Evolutionary conservation across 1,140 invertebrate genomes (phyloP).

Genomic region (Melanaphis sacchari): DNA sequence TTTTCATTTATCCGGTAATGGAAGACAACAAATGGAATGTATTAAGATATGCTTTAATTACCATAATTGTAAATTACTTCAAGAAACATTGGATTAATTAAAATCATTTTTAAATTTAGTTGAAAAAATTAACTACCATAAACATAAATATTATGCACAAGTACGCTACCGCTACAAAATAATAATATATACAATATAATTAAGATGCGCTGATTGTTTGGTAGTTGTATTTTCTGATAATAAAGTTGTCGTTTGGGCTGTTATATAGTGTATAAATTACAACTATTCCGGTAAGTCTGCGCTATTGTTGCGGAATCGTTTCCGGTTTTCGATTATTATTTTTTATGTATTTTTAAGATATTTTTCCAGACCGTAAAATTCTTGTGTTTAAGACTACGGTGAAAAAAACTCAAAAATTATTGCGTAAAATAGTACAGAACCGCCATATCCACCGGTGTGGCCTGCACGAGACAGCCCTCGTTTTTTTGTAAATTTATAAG

Average conservation of each 20-base stretch:
- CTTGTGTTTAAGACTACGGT: not conserved
- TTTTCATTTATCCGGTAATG: too few species aligned
- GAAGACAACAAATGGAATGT: too few species aligned
- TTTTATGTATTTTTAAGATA: not conserved
- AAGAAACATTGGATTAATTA: not conserved
- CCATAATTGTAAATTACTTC: not conserved
- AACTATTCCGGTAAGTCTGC: not conserved
- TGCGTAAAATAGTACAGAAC: constrained; percentile 29
- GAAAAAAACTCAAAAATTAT: constrained; percentile 44
- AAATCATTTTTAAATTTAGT: not conserved
- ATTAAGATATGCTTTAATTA: not conserved
- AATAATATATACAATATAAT: not conserved
- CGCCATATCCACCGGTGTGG: not conserved
- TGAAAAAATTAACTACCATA: not conserved
- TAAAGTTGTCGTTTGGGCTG: not conserved
- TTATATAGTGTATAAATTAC: not conserved
- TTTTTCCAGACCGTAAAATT: constrained; percentile 50
- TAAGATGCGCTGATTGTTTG: not conserved
- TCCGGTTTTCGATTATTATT: constrained; percentile 47
- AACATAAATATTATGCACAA: not conserved
- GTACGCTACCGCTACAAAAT: not conserved
- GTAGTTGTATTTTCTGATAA: not conserved
- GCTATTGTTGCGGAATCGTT: constrained; percentile 3
- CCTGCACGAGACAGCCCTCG: constrained; percentile 42
- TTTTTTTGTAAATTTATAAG: constrained; percentile 54